phyloP scores from a whole-genome alignment of 2,113 vertebrate genomes.

The Alethe diademata region DNA sequence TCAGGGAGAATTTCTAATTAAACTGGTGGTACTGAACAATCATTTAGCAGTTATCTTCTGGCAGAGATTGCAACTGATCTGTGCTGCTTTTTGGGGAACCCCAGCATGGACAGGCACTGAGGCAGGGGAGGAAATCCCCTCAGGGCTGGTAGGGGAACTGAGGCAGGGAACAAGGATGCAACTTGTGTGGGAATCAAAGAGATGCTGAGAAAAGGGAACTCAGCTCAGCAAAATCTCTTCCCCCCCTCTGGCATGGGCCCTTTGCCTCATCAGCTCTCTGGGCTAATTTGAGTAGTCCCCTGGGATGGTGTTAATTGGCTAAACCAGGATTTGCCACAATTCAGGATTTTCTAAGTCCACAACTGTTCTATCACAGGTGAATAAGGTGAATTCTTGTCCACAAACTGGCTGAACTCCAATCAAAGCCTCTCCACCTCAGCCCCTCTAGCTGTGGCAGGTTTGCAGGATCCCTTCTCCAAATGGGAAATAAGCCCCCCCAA shows the following conservation, averaged over 20 bases:
- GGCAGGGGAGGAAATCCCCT: background rate
- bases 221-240: background rate
- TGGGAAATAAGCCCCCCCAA: fast-evolving
- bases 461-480: background rate
- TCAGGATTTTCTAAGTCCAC: background rate
- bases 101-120: background rate
- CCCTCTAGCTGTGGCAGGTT: background rate
- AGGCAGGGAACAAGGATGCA: background rate
- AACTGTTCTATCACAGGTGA: background rate
- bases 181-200: background rate
- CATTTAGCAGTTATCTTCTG: background rate
- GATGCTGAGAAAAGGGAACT: background rate
- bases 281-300: background rate
- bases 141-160: background rate
- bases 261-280: background rate
- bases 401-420: background rate
- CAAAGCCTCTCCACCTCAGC: background rate
- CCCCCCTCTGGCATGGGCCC: fast-evolving
- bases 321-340: background rate
- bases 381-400: background rate
- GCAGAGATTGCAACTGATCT: background rate
- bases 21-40: background rate
- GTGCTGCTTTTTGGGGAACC: background rate
- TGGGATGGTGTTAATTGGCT: background rate
- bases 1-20: background rate